Percentiles rank a stretch among this genome's conserved stretches.
phyloP scores from a whole-genome alignment of 2,888 invertebrate species.

The Chloroclysta siterata region DNA sequence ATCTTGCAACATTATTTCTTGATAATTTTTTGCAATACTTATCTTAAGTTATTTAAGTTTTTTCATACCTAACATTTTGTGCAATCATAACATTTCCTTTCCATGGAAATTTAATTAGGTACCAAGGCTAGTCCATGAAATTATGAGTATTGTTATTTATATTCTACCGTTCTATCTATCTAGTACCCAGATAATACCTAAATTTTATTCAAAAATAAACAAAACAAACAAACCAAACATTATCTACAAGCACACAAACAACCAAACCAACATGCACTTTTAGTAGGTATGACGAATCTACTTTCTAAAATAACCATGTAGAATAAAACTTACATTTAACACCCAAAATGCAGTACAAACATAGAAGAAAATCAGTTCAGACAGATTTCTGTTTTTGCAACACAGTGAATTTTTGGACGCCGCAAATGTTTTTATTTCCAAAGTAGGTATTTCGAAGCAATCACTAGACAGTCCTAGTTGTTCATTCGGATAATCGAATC shows the following conservation, averaged over 20 bases:
- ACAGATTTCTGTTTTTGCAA: constrained; percentile 12
- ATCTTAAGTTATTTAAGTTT: too few relatives aligned
- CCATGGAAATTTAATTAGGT: too few relatives aligned
- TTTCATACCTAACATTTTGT: too few relatives aligned
- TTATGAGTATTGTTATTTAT: too few relatives aligned
- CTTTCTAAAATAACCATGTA: constrained; percentile 2
- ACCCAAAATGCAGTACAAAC: neutral
- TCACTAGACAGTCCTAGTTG: constrained; percentile 1
- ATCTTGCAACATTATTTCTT: too few relatives aligned
- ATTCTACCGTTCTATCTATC: too few relatives aligned
- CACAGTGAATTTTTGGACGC: constrained; percentile 18
- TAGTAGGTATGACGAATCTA: neutral
- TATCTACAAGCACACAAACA: neutral
- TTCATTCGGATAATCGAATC: constrained; percentile 6
- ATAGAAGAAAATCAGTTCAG: constrained; percentile 6
- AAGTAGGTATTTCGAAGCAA: constrained; percentile 22
- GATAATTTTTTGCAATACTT: too few relatives aligned
- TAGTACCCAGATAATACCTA: too few relatives aligned
- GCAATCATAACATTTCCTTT: too few relatives aligned
- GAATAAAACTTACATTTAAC: constrained; percentile 33
- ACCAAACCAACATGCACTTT: neutral
- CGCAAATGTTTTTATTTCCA: constrained; percentile 22
- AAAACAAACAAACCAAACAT: neutral
- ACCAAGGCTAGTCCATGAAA: too few relatives aligned
- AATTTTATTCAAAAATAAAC: too few relatives aligned